Conservation (phyloP, 2,888 invertebrate genomes). For the Xestia sexstrigata region DNA sequence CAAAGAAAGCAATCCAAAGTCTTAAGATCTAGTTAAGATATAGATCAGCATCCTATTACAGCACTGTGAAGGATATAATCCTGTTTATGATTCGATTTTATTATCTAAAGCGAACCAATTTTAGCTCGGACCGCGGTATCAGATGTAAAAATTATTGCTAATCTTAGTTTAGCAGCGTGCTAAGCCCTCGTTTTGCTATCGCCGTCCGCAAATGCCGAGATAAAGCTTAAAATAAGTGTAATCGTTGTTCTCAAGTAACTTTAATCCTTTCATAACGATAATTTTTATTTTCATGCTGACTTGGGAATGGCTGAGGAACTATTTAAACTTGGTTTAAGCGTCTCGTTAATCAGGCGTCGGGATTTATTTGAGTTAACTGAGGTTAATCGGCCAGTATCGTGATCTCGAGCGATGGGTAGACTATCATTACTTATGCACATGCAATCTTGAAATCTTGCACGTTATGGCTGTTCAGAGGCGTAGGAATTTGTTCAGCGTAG, state of each 20-base stretch:
- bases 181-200: conserved; percentile 50
- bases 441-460: conserved; percentile 49
- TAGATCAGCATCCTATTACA: background rate
- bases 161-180: conserved; percentile 48
- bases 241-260: conserved; percentile 54
- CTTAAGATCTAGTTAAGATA: conserved; percentile 19
- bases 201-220: conserved; percentile 31
- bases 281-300: conserved; percentile 59
- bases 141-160: conserved; percentile 47
- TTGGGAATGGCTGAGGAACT: conserved; percentile 51
- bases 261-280: conserved; percentile 56
- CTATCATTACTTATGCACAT: conserved; percentile 55
- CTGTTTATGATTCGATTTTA: conserved; percentile 43
- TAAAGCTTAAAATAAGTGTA: conserved; percentile 50
- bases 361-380: conserved; percentile 49
- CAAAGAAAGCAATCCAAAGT: conserved; percentile 7
- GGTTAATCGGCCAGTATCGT: conserved; percentile 57
- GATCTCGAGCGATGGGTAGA: conserved; percentile 43
- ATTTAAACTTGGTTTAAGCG: conserved; percentile 48
- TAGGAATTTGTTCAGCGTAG: conserved; percentile 1
- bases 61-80: conserved; percentile 11
- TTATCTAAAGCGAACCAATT: conserved; percentile 13
- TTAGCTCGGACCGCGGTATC: conserved; percentile 28
- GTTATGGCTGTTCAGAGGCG: conserved; percentile 28
- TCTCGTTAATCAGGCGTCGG: conserved; percentile 44